Percentiles rank a stretch among this genome's conserved stretches.
Evolutionary conservation across 2,113 vertebrate species (phyloP).

Genomic region (Solea senegalensis): DNA sequence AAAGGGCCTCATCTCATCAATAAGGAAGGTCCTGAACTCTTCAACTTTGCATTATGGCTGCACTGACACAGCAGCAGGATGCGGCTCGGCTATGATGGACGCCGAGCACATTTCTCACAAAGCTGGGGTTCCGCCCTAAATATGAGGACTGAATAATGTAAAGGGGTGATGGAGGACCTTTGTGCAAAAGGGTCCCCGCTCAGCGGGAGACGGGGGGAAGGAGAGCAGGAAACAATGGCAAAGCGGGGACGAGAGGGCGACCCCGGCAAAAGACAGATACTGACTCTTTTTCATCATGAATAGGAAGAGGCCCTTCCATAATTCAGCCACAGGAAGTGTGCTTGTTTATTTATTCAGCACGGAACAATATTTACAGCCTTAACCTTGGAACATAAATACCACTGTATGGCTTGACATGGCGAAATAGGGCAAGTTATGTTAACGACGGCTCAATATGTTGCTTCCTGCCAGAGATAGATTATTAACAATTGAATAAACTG

Average conservation of each 20-base stretch:
- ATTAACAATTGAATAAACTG: not conserved
- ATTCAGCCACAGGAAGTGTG: slow-evolving; percentile 11
- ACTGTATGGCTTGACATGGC: not conserved
- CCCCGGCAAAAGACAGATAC: slow-evolving; percentile 38
- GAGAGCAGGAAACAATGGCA: slow-evolving; percentile 61
- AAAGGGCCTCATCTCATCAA: slow-evolving; percentile 72
- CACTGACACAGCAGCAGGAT: slow-evolving; percentile 68
- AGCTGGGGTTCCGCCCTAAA: slow-evolving; percentile 58
- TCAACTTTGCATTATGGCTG: slow-evolving; percentile 74
- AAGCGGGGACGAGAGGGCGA: slow-evolving; percentile 37
- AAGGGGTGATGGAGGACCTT: slow-evolving; percentile 69
- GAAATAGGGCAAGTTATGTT: not conserved
- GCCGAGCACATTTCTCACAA: slow-evolving; percentile 53
- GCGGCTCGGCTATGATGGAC: slow-evolving; percentile 44
- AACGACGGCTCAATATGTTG: not conserved
- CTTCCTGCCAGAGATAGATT: not conserved
- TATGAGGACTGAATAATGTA: slow-evolving; percentile 74
- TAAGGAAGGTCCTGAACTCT: slow-evolving; percentile 80
- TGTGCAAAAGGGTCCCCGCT: slow-evolving; percentile 62
- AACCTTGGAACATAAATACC: not conserved
- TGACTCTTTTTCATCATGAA: slow-evolving; percentile 38
- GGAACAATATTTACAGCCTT: not conserved
- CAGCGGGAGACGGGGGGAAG: slow-evolving; percentile 47
- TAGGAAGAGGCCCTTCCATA: slow-evolving; percentile 46
- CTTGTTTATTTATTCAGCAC: slow-evolving; percentile 8